Evolutionary conservation across 2,113 vertebrate species (phyloP).

Genomic region (Aegypius monachus): DNA sequence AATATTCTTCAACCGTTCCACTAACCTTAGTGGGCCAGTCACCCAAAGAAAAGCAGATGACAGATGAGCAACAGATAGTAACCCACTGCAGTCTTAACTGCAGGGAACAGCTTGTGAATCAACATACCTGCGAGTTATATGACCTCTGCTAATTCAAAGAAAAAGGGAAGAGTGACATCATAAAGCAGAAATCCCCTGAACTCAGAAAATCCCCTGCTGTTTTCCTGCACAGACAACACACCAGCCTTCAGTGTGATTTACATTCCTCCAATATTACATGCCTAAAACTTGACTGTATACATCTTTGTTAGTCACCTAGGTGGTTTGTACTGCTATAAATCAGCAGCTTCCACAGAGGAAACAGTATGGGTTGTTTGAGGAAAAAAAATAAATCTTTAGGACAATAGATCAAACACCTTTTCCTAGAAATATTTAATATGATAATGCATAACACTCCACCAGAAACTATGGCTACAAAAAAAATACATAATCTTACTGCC

Average conservation of each 20-base stretch:
- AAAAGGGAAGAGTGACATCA: background rate
- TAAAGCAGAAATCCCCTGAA: background rate
- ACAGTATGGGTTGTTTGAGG: background rate
- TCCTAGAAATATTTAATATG: background rate
- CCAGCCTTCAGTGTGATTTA: accelerated
- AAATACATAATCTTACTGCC: background rate
- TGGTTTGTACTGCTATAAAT: background rate
- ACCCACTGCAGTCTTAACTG: background rate
- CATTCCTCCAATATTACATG: background rate
- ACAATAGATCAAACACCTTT: background rate
- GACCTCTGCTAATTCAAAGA: background rate
- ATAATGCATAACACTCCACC: background rate
- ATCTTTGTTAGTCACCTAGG: background rate
- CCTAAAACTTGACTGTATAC: background rate
- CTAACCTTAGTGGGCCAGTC: background rate
- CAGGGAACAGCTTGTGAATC: background rate
- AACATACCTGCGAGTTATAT: background rate
- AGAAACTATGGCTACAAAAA: background rate
- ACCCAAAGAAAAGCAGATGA: background rate
- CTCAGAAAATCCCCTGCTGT: background rate
- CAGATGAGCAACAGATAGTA: background rate
- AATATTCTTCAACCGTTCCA: background rate
- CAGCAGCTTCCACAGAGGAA: background rate
- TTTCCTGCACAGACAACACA: background rate
- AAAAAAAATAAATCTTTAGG: background rate